Evolutionary conservation across 2,797 vertebrate genomes (phyloP).

Genomic region (Pangasius macronema): DNA sequence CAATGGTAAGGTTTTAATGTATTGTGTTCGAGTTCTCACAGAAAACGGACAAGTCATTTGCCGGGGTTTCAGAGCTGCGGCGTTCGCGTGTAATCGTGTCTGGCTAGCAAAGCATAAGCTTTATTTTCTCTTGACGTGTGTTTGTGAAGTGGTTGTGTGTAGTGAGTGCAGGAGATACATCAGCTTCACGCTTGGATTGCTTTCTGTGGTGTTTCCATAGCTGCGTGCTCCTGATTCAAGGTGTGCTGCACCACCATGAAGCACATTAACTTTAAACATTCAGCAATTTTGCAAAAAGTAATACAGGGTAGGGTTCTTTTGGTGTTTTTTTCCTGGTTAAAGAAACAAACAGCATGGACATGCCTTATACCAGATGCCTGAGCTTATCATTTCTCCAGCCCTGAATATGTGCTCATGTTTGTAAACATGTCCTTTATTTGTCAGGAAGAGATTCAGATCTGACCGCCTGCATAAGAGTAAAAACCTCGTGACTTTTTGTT

Average conservation of each 20-base stretch:
- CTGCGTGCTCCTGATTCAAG: not conserved
- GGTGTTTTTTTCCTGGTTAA: no score
- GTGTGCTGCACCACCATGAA: not conserved
- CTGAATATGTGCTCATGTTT: not conserved
- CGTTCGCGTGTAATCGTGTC: not conserved
- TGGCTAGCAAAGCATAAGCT: not conserved
- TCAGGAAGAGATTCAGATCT: not conserved
- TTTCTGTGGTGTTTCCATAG: not conserved
- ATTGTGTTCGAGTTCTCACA: not conserved
- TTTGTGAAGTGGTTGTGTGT: not conserved
- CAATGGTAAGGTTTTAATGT: not conserved
- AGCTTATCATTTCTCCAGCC: no score
- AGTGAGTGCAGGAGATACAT: not conserved
- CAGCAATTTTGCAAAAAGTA: not conserved
- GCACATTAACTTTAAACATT: not conserved
- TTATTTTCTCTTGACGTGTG: not conserved
- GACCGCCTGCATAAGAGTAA: not conserved
- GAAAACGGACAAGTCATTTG: not conserved
- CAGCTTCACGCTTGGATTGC: not conserved
- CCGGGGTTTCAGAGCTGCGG: no score
- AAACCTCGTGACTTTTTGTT: not conserved
- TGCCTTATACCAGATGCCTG: not conserved
- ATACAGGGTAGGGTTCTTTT: not conserved
- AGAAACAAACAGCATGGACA: not conserved
- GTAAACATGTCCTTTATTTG: no score